A percentile compares a stretch with the other conserved stretches of the same genome.
These are phyloP conservation scores for Ptilorrhoa leucosticta DNA, from an alignment of 2,113 vertebrate genomes.

Conservation along the genomic window DNA sequence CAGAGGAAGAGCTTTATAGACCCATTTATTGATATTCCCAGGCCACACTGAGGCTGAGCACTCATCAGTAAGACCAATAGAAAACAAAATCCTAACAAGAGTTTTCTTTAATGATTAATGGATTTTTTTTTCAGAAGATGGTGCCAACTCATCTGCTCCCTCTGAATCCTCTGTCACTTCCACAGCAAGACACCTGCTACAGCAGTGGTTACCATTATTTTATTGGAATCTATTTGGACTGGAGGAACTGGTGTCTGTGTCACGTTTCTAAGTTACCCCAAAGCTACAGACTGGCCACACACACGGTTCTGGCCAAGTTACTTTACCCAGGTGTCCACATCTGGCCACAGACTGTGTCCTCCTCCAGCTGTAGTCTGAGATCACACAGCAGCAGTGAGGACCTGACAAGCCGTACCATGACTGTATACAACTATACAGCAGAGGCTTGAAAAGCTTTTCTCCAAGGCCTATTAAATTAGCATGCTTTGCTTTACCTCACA, in stretches of 20 bases:
- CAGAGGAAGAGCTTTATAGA: neutral
- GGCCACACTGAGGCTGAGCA: neutral
- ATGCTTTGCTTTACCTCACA: neutral
- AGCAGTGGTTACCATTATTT: neutral
- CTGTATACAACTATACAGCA: neutral
- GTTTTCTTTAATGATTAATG: neutral
- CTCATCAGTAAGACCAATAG: neutral
- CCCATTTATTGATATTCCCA: neutral
- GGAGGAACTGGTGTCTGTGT: neutral
- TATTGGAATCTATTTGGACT: neutral
- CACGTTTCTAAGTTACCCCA: neutral
- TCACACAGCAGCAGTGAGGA: neutral
- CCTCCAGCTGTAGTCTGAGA: neutral
- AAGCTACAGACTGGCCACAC: neutral
- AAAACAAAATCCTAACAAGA: neutral
- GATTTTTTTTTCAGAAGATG: neutral
- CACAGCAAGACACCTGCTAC: neutral
- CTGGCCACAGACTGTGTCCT: neutral
- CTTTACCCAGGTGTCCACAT: neutral
- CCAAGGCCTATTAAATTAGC: neutral
- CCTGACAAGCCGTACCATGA: neutral
- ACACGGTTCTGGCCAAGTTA: neutral
- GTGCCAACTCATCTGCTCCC: neutral
- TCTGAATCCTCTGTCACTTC: neutral
- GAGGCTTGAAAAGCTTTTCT: neutral